Evolutionary conservation across 1,140 invertebrate genomes (phyloP).

Genomic region (Diorhabda elongata): DNA sequence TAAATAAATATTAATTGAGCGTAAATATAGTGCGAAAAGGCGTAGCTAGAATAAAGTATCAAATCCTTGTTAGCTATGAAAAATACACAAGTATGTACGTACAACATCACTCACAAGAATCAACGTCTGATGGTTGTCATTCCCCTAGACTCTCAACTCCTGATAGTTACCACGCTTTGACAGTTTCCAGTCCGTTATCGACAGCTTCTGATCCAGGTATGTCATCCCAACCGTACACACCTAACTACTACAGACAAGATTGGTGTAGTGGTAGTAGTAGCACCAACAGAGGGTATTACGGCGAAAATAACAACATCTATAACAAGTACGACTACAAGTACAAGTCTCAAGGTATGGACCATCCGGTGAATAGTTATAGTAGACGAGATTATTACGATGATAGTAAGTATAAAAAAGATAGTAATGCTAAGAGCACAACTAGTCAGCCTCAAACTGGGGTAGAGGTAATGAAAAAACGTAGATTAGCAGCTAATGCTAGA

Average conservation of each 20-base stretch:
- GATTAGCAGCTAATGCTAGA: constrained; percentile 68
- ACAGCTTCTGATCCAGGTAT: constrained; percentile 40
- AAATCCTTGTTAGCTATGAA: no score
- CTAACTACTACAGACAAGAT: constrained; percentile 35
- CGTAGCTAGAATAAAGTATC: no score
- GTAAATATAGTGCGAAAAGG: no score
- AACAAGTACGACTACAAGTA: constrained; percentile 37
- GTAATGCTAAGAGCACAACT: constrained; percentile 26
- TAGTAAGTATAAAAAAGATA: constrained; percentile 26
- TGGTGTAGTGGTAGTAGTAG: constrained; percentile 19
- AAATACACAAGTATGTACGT: constrained; percentile 29
- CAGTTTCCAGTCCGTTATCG: constrained; percentile 35
- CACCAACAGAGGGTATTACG: constrained; percentile 34
- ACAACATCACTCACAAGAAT: constrained; percentile 30
- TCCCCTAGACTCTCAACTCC: constrained; percentile 42
- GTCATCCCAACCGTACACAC: constrained; percentile 43
- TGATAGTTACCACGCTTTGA: constrained; percentile 38
- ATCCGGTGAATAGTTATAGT: constrained; percentile 23
- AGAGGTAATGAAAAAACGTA: constrained; percentile 54
- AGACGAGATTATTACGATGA: constrained; percentile 38
- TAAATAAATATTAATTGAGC: no score
- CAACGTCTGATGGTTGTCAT: constrained; percentile 38
- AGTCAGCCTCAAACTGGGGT: constrained; percentile 29
- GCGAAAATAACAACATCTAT: constrained; percentile 45
- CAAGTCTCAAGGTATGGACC: constrained; percentile 20